Evolutionary conservation across 2,113 vertebrate genomes (phyloP).

Genomic region (Petaurus breviceps): DNA sequence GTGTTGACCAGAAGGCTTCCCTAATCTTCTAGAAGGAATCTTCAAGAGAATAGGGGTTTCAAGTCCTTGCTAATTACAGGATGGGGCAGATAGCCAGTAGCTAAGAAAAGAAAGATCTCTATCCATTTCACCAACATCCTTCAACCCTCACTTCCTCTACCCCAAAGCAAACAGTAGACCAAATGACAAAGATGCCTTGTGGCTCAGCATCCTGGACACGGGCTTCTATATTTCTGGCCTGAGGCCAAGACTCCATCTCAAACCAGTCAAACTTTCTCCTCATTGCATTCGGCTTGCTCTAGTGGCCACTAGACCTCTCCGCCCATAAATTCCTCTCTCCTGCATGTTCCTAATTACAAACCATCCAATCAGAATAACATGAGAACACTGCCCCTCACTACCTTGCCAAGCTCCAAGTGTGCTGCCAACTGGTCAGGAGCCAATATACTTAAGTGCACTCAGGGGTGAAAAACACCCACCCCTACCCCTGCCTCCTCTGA

Average conservation of each 20-base stretch:
- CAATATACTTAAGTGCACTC: neutral
- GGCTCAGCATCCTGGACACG: neutral
- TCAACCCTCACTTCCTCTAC: neutral
- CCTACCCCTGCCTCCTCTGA: neutral
- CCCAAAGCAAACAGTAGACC: neutral
- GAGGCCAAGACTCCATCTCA: neutral
- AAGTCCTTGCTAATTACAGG: neutral
- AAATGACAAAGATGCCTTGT: neutral
- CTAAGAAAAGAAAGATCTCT: neutral
- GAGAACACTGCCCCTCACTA: neutral
- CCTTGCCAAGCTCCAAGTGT: neutral
- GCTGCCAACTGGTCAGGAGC: neutral
- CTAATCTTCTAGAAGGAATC: neutral
- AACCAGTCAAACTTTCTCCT: neutral
- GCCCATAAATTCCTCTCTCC: neutral
- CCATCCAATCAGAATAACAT: neutral
- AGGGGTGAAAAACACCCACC: neutral
- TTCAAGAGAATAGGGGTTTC: neutral
- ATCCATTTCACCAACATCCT: neutral
- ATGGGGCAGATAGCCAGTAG: neutral
- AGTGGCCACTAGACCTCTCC: neutral
- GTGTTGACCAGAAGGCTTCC: neutral
- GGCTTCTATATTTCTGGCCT: neutral
- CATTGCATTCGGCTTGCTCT: neutral
- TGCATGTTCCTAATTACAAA: neutral